Evolutionary conservation across 2,888 invertebrate species (phyloP).

Genomic region (Cyrtodaria siliqua): DNA sequence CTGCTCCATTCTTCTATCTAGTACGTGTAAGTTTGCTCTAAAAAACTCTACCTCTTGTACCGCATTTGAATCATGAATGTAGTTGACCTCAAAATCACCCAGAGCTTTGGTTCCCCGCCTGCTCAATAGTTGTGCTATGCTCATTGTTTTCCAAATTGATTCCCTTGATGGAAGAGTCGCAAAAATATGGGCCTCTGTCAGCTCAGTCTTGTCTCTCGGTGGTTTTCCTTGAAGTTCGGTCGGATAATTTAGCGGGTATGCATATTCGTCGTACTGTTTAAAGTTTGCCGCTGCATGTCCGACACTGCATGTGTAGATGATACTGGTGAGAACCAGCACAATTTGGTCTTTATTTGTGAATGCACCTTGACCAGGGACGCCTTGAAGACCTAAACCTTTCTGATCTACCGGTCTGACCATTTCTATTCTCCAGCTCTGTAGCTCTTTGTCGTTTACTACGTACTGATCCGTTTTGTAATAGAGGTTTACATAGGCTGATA

Average conservation of each 20-base stretch:
- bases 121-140: no score
- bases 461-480: conserved; percentile 55
- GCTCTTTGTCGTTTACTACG: conserved; percentile 53
- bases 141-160: no score
- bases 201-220: conserved; percentile 61
- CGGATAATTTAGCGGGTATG: conserved; percentile 72
- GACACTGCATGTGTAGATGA: conserved; percentile 64
- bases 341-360: conserved; percentile 52
- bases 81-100: conserved; percentile 84
- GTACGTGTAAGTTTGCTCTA: conserved; percentile 77
- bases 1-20: no score
- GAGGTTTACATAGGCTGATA: conserved; percentile 57
- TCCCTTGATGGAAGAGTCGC: no score
- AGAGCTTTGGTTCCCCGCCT: conserved; percentile 81
- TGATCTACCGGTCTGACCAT: conserved; percentile 72
- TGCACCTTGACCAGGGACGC: conserved; percentile 12
- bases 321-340: conserved; percentile 50
- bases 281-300: not conserved
- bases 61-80: conserved; percentile 78
- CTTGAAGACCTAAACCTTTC: conserved; percentile 80
- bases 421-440: conserved; percentile 79
- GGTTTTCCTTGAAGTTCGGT: conserved; percentile 65
- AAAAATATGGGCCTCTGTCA: conserved; percentile 79
- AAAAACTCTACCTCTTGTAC: conserved; percentile 57
- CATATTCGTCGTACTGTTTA: no score